phyloP scores from a whole-genome alignment of 2,113 vertebrate species.

The Tragulus kanchil region DNA sequence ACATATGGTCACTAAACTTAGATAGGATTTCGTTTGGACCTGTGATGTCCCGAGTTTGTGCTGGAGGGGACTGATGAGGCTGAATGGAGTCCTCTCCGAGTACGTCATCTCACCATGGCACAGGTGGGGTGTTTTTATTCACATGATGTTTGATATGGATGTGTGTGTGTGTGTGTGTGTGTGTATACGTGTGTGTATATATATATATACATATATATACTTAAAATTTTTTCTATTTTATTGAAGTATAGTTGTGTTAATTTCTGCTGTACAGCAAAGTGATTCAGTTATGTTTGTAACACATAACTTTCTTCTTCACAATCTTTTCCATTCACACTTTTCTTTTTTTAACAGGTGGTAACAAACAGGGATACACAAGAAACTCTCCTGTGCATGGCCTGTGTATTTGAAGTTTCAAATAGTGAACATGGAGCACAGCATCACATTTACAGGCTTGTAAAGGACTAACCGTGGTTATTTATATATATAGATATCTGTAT shows the following conservation, averaged over 20 bases:
- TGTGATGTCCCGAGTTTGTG: background rate
- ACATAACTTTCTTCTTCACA: background rate
- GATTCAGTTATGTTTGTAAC: background rate
- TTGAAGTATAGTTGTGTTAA: background rate
- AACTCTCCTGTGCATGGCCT: slow-evolving; percentile 99
- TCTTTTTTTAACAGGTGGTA: slow-evolving; percentile 92
- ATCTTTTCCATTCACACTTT: background rate
- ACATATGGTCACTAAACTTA: background rate
- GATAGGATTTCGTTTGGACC: background rate
- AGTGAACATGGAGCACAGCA: slow-evolving; percentile 99
- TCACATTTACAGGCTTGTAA: slow-evolving; percentile 99
- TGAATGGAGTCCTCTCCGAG: background rate
- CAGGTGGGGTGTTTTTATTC: background rate
- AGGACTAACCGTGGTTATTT: slow-evolving; percentile 95
- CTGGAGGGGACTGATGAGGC: background rate
- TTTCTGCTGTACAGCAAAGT: background rate
- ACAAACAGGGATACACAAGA: slow-evolving; percentile 99
- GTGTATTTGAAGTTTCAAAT: slow-evolving; percentile 99
- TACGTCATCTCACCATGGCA: background rate
- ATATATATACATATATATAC: no score
- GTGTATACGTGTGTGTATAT: background rate
- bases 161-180: background rate
- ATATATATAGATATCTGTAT: slow-evolving; percentile 87
- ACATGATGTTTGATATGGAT: background rate
- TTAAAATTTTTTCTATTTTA: background rate